Evolutionary conservation across 2,113 vertebrate genomes (phyloP).

Genomic region (Formicarius rufipectus): DNA sequence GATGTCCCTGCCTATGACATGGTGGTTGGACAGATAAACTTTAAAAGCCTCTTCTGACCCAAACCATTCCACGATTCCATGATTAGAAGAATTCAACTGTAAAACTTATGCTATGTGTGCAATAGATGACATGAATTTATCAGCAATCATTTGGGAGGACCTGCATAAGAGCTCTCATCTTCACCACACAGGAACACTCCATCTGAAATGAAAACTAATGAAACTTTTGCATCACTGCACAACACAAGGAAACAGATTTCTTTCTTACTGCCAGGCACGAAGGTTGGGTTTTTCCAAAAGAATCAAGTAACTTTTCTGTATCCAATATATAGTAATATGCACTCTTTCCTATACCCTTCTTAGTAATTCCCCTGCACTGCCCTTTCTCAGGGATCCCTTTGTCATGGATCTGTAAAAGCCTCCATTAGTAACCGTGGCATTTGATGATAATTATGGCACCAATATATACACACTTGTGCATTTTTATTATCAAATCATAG

Average conservation of each 20-base stretch:
- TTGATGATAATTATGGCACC: not conserved
- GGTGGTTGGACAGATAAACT: not conserved
- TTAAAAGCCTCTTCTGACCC: not conserved
- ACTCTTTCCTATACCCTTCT: not conserved
- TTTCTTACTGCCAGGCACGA: not conserved
- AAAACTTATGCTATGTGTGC: not conserved
- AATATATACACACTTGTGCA: not conserved
- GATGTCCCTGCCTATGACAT: not conserved
- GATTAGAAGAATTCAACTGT: not conserved
- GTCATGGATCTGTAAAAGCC: not conserved
- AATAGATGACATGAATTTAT: not conserved
- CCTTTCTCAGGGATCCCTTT: not conserved
- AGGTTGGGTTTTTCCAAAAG: not conserved
- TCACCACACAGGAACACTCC: not conserved
- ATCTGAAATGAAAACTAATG: not conserved
- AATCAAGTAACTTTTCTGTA: not conserved
- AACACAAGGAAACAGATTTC: not conserved
- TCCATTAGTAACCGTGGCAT: not conserved
- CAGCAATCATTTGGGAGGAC: not conserved
- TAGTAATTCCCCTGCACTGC: not conserved
- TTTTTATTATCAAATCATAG: not conserved
- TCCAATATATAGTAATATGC: not conserved
- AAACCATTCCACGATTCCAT: not conserved
- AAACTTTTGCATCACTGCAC: not conserved
- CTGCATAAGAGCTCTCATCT: not conserved